Base-by-base conservation (phyloP, 2,113 vertebrate genomes). In the Rhynchopsitta pachyrhyncha region DNA sequence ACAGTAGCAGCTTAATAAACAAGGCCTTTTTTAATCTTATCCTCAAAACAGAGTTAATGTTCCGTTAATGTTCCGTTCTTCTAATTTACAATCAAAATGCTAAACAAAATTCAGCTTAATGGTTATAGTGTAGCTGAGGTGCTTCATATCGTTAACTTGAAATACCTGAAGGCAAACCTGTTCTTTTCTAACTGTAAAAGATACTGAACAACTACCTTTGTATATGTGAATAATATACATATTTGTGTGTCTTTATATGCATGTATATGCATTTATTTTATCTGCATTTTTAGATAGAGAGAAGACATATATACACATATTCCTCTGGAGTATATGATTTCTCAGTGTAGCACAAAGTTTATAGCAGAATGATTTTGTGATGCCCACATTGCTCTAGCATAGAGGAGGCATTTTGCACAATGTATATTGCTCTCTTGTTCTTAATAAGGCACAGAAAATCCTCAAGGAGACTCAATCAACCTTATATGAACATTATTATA, bases 41-140 rank as follows among this genome's bases (percentile, higher is more conserved):
- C 90, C 88, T 94, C 97, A 97, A 97, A 98, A 98, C 97, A 94
- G 77, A 98, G 88, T 98, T 98, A 98, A 98, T 98, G 97, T 98
- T 97, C 95, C 90, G 88, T 98, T 98, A 98, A 98, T 98, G 97
- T 98, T 97, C 95, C 90, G 10, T 97, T 97, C 85, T 82, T 81
- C 94, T 97, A 98, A 98, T 97, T 97, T 96, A 98, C 98, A 98
- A 98, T 98, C 97, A 98, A 98, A 97, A 97, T 98, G 97, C 97
- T 98, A 98, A 98, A 95, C 97, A 98, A 97, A 97, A 97, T 96
- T 98, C 96, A 98, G 73, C 88, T 97, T 94, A 97, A 97, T 95
- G 92, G 86, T 97, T 97, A 92, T 84, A 93, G 91, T 71, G 93
- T 70, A 96, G 90, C 69, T 94, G 94, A 97, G 94, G 83, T 97